Evolutionary conservation across 2,888 invertebrate genomes (phyloP).

Genomic region (Maniola hyperantus): DNA sequence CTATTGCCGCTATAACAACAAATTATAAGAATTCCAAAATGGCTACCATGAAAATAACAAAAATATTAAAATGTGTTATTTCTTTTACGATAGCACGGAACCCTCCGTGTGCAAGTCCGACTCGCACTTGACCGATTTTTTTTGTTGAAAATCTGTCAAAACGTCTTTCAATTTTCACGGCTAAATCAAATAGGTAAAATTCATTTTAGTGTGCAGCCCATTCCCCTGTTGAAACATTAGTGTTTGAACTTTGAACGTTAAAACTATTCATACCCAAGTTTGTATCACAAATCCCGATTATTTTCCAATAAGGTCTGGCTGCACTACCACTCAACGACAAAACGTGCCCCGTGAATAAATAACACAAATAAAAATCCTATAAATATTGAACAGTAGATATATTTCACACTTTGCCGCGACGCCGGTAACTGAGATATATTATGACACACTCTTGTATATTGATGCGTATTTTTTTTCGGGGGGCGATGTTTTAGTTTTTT

Average conservation of each 20-base stretch:
- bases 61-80: too few relatives aligned
- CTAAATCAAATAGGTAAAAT: not conserved
- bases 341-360: constrained; percentile 71
- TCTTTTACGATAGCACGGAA: too few relatives aligned
- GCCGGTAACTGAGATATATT: constrained; percentile 74
- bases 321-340: constrained; percentile 38
- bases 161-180: not conserved
- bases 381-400: constrained; percentile 80
- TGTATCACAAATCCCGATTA: constrained; percentile 7
- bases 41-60: too few relatives aligned
- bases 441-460: constrained; percentile 63
- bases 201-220: too few relatives aligned
- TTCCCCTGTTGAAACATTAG: too few relatives aligned
- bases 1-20: too few relatives aligned
- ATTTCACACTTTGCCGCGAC: constrained; percentile 76
- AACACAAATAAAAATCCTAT: constrained; percentile 79
- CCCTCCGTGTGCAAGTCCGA: too few relatives aligned
- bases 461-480: constrained; percentile 58
- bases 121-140: too few relatives aligned
- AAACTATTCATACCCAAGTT: constrained; percentile 4
- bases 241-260: too few relatives aligned
- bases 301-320: constrained; percentile 16
- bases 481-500: constrained; percentile 53
- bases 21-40: too few relatives aligned
- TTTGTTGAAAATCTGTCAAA: too few relatives aligned